These are phyloP conservation scores for Idaea biselata DNA, from an alignment of 2,888 invertebrate species.

Conservation along the genomic window DNA sequence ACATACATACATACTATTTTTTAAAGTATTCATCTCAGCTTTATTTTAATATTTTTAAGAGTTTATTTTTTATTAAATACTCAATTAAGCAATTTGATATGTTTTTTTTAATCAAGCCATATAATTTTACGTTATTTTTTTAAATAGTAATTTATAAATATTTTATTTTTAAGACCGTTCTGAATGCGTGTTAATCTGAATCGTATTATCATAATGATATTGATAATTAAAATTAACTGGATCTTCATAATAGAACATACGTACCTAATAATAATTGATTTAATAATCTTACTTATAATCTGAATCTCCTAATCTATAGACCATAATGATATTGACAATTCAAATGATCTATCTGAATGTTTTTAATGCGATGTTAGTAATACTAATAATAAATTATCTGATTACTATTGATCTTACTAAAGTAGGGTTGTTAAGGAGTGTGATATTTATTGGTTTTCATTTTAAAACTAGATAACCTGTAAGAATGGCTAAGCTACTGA, in stretches of 20 bases:
- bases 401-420: no score
- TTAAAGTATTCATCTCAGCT: constrained; percentile 38
- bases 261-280: neutral
- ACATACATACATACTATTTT: constrained; percentile 32
- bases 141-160: constrained; percentile 2
- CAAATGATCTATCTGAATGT: neutral
- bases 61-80: constrained; percentile 34
- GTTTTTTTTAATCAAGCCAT: constrained; percentile 26
- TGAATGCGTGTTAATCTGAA: constrained; percentile 2
- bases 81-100: constrained; percentile 20
- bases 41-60: constrained; percentile 37
- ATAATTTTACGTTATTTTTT: constrained; percentile 17
- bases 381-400: no score
- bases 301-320: no score
- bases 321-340: neutral
- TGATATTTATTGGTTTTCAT: neutral
- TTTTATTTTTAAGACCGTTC: constrained; percentile 6
- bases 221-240: neutral
- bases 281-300: neutral
- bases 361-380: no score
- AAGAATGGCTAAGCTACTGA: no score
- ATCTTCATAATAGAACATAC: neutral
- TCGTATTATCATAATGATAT: neutral
- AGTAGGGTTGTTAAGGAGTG: no score
- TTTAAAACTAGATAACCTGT: no score